Conservation (phyloP, 1,140 invertebrate species). For the Micrasema minimum region DNA sequence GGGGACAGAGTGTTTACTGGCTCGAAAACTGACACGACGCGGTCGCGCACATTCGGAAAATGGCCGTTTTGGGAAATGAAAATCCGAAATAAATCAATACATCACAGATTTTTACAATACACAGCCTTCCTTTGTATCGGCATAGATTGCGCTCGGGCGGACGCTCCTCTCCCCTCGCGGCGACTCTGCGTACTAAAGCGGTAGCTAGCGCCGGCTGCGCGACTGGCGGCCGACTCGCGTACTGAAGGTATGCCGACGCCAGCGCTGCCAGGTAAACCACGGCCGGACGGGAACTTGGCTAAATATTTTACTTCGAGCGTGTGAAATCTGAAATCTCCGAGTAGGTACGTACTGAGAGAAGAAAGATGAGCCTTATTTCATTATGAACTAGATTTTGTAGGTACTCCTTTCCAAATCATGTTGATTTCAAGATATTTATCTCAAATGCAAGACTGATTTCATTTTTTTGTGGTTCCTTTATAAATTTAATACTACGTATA, state of each 20-base stretch:
- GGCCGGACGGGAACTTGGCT: neutral
- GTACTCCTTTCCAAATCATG: neutral
- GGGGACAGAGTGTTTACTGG: slow-evolving; percentile 55
- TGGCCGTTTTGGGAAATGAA: slow-evolving; percentile 39
- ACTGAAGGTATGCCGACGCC: slow-evolving; percentile 4
- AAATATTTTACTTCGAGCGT: slow-evolving; percentile 22
- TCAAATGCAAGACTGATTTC: neutral
- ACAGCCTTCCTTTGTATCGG: slow-evolving; percentile 64
- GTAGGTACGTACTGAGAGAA: too few species aligned
- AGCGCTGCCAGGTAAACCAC: slow-evolving; percentile 32
- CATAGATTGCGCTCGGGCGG: slow-evolving; percentile 54
- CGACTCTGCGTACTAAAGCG: slow-evolving; percentile 60
- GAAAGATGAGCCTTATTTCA: neutral
- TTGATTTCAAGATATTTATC: neutral
- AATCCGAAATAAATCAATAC: slow-evolving; percentile 65
- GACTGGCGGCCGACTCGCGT: slow-evolving; percentile 8
- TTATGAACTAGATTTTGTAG: neutral
- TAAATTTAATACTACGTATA: too few species aligned
- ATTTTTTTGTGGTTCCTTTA: neutral
- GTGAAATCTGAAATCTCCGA: too few species aligned
- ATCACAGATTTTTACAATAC: slow-evolving; percentile 67
- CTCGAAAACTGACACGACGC: slow-evolving; percentile 11
- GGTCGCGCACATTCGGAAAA: slow-evolving; percentile 13
- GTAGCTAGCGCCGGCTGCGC: slow-evolving; percentile 32
- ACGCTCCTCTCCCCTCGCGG: slow-evolving; percentile 56